These are phyloP conservation scores for Harlomillsia oculata DNA, from an alignment of 1,140 invertebrate genomes.

Conservation along the genomic window DNA sequence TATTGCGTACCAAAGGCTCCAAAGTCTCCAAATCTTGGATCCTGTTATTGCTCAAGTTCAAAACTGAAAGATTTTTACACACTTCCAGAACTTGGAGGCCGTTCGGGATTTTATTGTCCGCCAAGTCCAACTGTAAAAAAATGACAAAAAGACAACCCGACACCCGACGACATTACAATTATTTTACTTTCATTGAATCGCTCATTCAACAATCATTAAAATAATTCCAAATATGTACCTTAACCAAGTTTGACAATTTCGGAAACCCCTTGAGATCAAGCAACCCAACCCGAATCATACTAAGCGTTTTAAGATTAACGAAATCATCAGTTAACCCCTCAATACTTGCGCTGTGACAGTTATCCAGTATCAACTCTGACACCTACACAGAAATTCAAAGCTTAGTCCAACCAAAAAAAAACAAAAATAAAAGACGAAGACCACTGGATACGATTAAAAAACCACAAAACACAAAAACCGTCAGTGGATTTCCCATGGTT, in stretches of 20 bases:
- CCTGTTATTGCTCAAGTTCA: constrained; percentile 94
- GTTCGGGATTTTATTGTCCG: constrained; percentile 79
- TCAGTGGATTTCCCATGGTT: too few relatives aligned
- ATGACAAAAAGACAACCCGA: not conserved
- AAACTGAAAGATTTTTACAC: constrained; percentile 68
- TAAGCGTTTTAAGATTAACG: constrained; percentile 73
- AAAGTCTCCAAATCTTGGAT: constrained; percentile 88
- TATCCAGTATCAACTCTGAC: constrained; percentile 88
- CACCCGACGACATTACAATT: not conserved
- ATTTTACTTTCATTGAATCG: too few relatives aligned
- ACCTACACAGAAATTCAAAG: too few relatives aligned
- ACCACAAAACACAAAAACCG: too few relatives aligned
- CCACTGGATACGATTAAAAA: too few relatives aligned
- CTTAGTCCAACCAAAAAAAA: too few relatives aligned
- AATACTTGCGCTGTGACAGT: constrained; percentile 84
- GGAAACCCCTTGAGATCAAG: constrained; percentile 91
- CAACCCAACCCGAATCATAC: constrained; percentile 90
- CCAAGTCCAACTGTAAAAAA: constrained; percentile 55
- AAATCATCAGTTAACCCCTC: constrained; percentile 88
- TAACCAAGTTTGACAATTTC: constrained; percentile 78
- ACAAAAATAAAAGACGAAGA: too few relatives aligned
- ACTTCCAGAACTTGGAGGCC: constrained; percentile 76
- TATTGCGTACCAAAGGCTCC: constrained; percentile 75
- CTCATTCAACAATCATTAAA: too few relatives aligned
- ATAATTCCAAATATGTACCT: constrained; percentile 44